These are phyloP conservation scores for Bufo gargarizans DNA, from an alignment of 2,113 vertebrate genomes.

Conservation along the genomic window DNA sequence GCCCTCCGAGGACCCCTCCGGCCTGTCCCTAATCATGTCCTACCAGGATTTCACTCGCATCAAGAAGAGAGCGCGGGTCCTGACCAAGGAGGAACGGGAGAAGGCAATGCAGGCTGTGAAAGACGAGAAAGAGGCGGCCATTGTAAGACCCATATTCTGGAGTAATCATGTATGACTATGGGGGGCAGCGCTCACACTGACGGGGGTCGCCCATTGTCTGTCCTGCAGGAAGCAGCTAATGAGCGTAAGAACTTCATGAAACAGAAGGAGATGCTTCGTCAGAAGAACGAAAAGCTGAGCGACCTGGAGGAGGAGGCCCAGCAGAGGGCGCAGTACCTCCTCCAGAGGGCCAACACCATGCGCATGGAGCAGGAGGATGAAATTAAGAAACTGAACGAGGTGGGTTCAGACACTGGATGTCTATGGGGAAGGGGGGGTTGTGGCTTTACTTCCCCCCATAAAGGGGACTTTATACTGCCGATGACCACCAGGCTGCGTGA, in stretches of 20 bases:
- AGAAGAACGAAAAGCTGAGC: slow-evolving; percentile 70
- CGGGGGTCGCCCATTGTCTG: not conserved
- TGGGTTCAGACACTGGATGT: slow-evolving; percentile 36
- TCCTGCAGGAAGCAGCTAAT: slow-evolving; percentile 70
- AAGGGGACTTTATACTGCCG: too few relatives aligned
- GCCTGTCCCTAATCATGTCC: slow-evolving; percentile 74
- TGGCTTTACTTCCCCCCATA: not conserved
- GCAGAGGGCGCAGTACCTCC: slow-evolving; percentile 72
- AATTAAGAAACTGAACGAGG: slow-evolving; percentile 82
- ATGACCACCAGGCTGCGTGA: not conserved
- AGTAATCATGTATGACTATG: not conserved
- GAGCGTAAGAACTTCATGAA: slow-evolving; percentile 73
- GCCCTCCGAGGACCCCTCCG: slow-evolving; percentile 73
- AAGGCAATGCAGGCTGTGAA: slow-evolving; percentile 64
- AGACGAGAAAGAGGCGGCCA: slow-evolving; percentile 69
- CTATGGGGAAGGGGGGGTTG: not conserved
- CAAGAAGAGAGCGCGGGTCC: slow-evolving; percentile 65
- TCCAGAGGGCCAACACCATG: slow-evolving; percentile 72
- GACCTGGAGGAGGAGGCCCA: slow-evolving; percentile 79
- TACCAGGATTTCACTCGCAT: slow-evolving; percentile 75
- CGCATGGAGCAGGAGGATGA: slow-evolving; percentile 87
- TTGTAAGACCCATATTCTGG: slow-evolving; percentile 59
- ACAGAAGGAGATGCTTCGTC: slow-evolving; percentile 70
- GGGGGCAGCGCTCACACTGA: not conserved
- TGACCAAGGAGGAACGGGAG: slow-evolving; percentile 69